phyloP scores from a whole-genome alignment of 2,888 invertebrate species.

The Folsomia candida region DNA sequence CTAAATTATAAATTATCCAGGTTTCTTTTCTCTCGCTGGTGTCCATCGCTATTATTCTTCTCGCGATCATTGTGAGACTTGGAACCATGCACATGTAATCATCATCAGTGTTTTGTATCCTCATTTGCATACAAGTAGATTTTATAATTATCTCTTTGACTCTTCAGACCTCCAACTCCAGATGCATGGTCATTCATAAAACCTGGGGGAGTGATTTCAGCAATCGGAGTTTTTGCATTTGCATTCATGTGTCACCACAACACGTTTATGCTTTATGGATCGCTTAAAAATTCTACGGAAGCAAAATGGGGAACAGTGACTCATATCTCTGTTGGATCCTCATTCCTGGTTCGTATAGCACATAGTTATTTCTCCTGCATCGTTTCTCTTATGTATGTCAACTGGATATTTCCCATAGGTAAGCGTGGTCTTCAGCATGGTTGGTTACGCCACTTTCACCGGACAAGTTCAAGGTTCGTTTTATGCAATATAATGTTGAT shows the following conservation, averaged over 20 bases:
- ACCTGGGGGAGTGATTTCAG: constrained; percentile 66
- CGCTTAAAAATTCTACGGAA: constrained; percentile 71
- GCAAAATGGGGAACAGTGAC: constrained; percentile 77
- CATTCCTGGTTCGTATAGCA: constrained; percentile 70
- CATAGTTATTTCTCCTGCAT: constrained; percentile 69
- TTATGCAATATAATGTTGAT: background rate
- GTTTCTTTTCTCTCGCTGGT: constrained; percentile 68
- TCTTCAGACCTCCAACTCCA: constrained; percentile 62
- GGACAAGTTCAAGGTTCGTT: constrained; percentile 69
- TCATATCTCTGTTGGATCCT: constrained; percentile 72
- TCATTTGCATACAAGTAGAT: background rate
- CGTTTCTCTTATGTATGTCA: constrained; percentile 66
- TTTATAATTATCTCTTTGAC: background rate
- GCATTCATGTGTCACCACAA: constrained; percentile 92
- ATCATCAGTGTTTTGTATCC: constrained; percentile 20
- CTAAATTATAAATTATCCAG: too few relatives aligned
- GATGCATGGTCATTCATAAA: constrained; percentile 72
- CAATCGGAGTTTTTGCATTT: constrained; percentile 81
- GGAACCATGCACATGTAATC: constrained; percentile 67
- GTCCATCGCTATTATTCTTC: constrained; percentile 70
- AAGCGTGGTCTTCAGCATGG: constrained; percentile 70
- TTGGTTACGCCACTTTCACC: constrained; percentile 78
- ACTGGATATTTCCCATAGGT: constrained; percentile 55
- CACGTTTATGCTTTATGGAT: constrained; percentile 77
- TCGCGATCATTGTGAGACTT: constrained; percentile 64